Conservation (phyloP, 2,113 vertebrate species). For the Noturus placidus region DNA sequence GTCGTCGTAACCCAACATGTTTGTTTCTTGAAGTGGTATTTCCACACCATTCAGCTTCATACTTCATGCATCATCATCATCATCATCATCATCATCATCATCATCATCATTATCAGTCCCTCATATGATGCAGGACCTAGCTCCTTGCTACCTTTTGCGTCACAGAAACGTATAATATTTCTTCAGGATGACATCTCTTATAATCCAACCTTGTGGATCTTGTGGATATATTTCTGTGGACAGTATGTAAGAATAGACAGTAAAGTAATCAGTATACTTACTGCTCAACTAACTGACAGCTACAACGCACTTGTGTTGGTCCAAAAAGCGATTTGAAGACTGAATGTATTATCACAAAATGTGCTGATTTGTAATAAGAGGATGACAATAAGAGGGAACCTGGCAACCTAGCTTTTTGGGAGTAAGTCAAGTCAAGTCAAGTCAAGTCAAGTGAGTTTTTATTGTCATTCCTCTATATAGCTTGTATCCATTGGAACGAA, state of each 20-base stretch:
- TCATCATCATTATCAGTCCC: slow-evolving; percentile 6
- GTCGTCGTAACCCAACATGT: slow-evolving; percentile 22
- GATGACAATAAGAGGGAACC: neutral
- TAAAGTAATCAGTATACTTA: neutral
- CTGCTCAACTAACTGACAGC: no score
- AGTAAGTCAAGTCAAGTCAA: no score
- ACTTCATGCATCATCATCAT: neutral
- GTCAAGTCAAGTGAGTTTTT: no score
- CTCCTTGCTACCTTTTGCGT: neutral
- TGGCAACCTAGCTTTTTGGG: no score
- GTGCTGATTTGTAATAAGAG: neutral
- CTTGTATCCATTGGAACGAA: no score
- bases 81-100: slow-evolving; percentile 3
- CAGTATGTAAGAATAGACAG: neutral
- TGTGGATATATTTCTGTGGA: neutral
- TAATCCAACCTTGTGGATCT: neutral
- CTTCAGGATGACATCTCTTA: neutral
- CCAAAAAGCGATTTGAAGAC: neutral
- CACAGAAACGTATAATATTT: neutral
- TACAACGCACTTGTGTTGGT: neutral
- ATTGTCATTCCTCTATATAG: no score
- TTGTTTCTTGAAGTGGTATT: slow-evolving; percentile 14
- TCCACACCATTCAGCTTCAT: slow-evolving; percentile 19
- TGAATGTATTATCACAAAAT: neutral
- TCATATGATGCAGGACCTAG: neutral